phyloP scores from a whole-genome alignment of 1,140 invertebrate species.

The Panulirus ornatus region DNA sequence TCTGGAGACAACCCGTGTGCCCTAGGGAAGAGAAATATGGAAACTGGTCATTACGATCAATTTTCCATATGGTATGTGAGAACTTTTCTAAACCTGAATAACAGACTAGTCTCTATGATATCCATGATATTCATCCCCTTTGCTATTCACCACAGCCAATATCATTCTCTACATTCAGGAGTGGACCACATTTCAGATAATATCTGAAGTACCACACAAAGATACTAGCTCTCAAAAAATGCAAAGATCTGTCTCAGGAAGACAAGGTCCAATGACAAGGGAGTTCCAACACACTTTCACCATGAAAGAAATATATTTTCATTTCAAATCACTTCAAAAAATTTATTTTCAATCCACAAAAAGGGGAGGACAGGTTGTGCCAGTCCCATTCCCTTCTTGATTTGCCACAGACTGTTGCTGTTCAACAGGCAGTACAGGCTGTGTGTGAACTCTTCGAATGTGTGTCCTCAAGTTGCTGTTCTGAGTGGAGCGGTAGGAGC shows the following conservation, averaged over 20 bases:
- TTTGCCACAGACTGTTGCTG: slow-evolving; percentile 27
- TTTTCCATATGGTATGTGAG: slow-evolving; percentile 5
- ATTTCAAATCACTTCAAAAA: slow-evolving; percentile 18
- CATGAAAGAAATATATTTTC: slow-evolving; percentile 4
- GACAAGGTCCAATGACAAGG: slow-evolving; percentile 7
- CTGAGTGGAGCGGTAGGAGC: slow-evolving; percentile 83
- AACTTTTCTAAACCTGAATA: slow-evolving; percentile 22
- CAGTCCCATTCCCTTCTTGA: slow-evolving; percentile 44
- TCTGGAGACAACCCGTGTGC: slow-evolving; percentile 37
- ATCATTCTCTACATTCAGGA: neutral
- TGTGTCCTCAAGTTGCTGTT: slow-evolving; percentile 84
- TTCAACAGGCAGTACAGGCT: slow-evolving; percentile 49
- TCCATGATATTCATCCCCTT: neutral
- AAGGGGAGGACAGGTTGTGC: slow-evolving; percentile 35
- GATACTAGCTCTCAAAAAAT: slow-evolving; percentile 4
- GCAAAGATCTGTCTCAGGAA: neutral
- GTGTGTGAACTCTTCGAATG: slow-evolving; percentile 78
- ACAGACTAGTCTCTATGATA: slow-evolving; percentile 23
- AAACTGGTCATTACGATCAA: slow-evolving; percentile 60
- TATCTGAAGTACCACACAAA: neutral
- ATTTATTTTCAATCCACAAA: slow-evolving; percentile 27
- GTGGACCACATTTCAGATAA: neutral
- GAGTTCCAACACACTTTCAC: neutral
- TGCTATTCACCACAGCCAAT: neutral
- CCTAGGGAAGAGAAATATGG: slow-evolving; percentile 65